Percentiles rank a stretch among this genome's conserved stretches.
Conservation (phyloP, 2,888 invertebrate genomes). For the Drosophila austrosaltans region DNA sequence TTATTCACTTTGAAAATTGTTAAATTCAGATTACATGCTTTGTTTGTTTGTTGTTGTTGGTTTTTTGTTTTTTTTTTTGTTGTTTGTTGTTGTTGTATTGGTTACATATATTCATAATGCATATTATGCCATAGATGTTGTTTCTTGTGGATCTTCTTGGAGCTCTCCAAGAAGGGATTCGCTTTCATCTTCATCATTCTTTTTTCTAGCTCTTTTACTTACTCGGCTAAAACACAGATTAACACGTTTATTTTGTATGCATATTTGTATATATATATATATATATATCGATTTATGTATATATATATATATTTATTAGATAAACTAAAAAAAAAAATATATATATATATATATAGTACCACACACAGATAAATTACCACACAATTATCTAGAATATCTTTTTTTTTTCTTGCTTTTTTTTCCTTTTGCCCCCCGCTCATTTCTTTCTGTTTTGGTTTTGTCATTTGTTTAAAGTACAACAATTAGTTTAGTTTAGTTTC, state of each 20-base stretch:
- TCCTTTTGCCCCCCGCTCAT: slow-evolving; percentile 37
- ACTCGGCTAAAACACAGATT: slow-evolving; percentile 79
- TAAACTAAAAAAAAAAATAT: slow-evolving; percentile 45
- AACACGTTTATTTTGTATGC: slow-evolving; percentile 71
- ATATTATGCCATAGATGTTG: slow-evolving; percentile 16
- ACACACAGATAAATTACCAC: slow-evolving; percentile 61
- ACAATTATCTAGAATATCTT: slow-evolving; percentile 65
- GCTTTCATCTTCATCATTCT: not conserved
- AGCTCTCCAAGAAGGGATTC: slow-evolving; percentile 5
- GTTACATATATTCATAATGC: slow-evolving; percentile 43
- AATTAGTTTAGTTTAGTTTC: slow-evolving; percentile 55
- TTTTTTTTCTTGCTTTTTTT: slow-evolving; percentile 44
- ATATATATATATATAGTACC: slow-evolving; percentile 23
- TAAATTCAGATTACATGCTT: slow-evolving; percentile 77
- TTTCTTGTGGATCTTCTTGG: slow-evolving; percentile 33
- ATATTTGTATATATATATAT: slow-evolving; percentile 46
- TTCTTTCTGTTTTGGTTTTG: slow-evolving; percentile 18
- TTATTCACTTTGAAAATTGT: slow-evolving; percentile 76
- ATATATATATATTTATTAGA: slow-evolving; percentile 43
- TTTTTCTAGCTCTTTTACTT: slow-evolving; percentile 48
- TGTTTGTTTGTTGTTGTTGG: slow-evolving; percentile 56
- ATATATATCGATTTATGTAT: slow-evolving; percentile 24
- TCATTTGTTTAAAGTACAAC: slow-evolving; percentile 57
- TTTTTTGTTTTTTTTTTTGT: too few relatives aligned
- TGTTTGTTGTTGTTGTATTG: slow-evolving; percentile 36